These are phyloP conservation scores for Amyelois transitella DNA, from an alignment of 1,140 invertebrate species.

Conservation along the genomic window DNA sequence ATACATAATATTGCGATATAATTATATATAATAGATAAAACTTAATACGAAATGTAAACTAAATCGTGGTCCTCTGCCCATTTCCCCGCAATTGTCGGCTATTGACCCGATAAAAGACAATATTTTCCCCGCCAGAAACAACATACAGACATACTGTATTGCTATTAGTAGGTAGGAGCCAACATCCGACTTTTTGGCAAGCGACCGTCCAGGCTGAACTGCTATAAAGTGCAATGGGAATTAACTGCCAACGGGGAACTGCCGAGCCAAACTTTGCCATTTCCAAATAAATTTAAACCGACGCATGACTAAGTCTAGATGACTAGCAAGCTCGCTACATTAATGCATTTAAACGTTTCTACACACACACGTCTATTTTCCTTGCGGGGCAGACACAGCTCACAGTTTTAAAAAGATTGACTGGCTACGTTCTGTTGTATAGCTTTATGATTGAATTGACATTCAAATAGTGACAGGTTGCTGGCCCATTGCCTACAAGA, in stretches of 20 bases:
- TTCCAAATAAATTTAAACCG: constrained; percentile 16
- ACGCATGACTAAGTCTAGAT: not conserved
- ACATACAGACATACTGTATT: not conserved
- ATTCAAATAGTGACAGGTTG: too few species aligned
- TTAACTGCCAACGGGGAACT: constrained; percentile 36
- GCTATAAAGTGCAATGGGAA: constrained; percentile 47
- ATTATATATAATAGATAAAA: not conserved
- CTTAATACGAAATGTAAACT: not conserved
- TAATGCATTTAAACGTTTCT: too few species aligned
- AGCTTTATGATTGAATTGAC: too few species aligned
- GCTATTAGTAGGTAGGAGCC: not conserved
- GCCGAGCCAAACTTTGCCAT: constrained; percentile 26
- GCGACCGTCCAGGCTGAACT: constrained; percentile 32
- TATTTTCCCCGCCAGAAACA: not conserved
- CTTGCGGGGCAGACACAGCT: too few species aligned
- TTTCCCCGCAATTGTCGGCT: not conserved
- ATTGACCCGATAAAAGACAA: not conserved
- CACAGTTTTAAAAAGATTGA: too few species aligned
- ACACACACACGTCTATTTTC: too few species aligned
- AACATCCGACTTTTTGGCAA: constrained; percentile 40
- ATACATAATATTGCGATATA: not conserved
- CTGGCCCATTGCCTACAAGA: too few species aligned
- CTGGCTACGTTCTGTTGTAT: too few species aligned
- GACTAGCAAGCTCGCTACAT: too few species aligned
- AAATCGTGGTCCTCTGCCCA: not conserved